Evolutionary conservation across 2,797 vertebrate species (phyloP), one percentile per base, ranked within the genome.

Genomic region (Mallotus villosus): DNA sequence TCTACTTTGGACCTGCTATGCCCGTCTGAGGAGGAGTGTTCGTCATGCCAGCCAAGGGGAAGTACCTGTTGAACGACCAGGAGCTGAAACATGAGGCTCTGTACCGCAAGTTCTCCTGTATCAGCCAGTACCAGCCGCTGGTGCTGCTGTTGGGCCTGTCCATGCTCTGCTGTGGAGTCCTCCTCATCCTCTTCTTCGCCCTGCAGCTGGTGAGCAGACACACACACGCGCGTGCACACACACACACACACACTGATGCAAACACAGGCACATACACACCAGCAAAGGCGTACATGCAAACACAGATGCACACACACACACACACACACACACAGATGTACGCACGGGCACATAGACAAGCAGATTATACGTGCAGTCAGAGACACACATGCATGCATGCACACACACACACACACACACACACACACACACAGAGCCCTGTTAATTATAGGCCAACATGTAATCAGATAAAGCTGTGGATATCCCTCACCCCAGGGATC

Each of bases 11-110:
- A 77, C 73, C 69, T 82, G 68, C 63, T 81, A 81, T 86, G 70
- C 74, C 69, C 65, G 62, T 77, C 70, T 88, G 79, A 86, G 80
- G 78, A 78, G 68, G 70, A 11, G 11, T 25, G 76, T 76, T 82
- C 88, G 89, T 84, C 81, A 99, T 99, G 97, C 97, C 96, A 71
- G 93, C 96, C 71, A 99, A 97, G 84, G 96, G 97, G 83, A 95
- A 96, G 90, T 99, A 99, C 91, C 94, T 98, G 82, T 88, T 99
- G 79, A 98, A 96, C 0, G 93, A 96, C 74, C 94, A 90, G 1
- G 93, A 96, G 78, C 89, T 93, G 69, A 95, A 94, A 89, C 92
- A 93, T 78, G 92, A 94, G 78, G 93, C 93, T 0, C 92, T 99
- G 29, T 99, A 97, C 4, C 93, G 95, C 84, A 97, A 95, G 89